Percentiles rank a stretch among this genome's conserved stretches.
These are phyloP conservation scores for Plagiodera versicolora DNA, from an alignment of 2,888 invertebrate genomes.

Conservation along the genomic window DNA sequence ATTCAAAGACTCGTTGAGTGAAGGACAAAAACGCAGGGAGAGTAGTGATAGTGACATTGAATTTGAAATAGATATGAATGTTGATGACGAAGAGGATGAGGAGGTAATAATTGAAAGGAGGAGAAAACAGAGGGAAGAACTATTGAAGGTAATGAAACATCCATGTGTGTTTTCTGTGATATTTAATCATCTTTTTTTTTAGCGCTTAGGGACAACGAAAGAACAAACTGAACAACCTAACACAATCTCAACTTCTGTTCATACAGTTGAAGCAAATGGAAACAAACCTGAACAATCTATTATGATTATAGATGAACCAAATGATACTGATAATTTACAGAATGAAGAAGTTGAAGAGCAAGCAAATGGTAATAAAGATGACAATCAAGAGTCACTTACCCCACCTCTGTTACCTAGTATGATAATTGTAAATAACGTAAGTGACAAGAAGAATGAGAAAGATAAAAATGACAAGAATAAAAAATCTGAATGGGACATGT, in stretches of 20 bases:
- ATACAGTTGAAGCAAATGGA: constrained; percentile 9
- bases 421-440: constrained; percentile 44
- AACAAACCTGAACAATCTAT: background rate
- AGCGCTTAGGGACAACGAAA: constrained; percentile 20
- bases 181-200: constrained; percentile 1
- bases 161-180: too few relatives aligned
- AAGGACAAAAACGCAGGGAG: constrained; percentile 73
- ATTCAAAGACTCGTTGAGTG: constrained; percentile 75
- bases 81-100: constrained; percentile 88
- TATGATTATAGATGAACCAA: background rate
- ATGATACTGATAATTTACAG: constrained; percentile 1
- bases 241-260: background rate
- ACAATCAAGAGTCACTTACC: constrained; percentile 47
- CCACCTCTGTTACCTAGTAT: constrained; percentile 53
- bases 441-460: constrained; percentile 44
- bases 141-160: constrained; percentile 83
- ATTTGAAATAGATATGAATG: constrained; percentile 74
- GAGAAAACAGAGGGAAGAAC: constrained; percentile 83
- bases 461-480: constrained; percentile 51
- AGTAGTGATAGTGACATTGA: constrained; percentile 73
- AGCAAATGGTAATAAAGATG: background rate
- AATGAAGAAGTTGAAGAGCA: constrained; percentile 12
- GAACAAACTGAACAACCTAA: background rate
- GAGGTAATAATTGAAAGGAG: constrained; percentile 89
- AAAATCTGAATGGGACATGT: constrained; percentile 84